These are phyloP conservation scores for Columba guinea DNA, from an alignment of 2,797 vertebrate species.

Conservation along the genomic window DNA sequence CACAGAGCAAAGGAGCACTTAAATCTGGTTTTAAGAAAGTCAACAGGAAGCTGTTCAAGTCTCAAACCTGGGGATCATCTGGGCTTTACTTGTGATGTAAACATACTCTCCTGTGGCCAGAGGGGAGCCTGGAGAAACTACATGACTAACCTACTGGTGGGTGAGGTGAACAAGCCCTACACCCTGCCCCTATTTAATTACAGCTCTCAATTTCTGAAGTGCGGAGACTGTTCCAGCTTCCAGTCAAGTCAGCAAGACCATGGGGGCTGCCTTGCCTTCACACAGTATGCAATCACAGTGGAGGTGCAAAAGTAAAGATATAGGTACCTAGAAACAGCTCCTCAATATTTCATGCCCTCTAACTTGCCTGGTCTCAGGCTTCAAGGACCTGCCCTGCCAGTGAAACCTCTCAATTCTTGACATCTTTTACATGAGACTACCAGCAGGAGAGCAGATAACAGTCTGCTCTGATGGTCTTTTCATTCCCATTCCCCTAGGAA, in stretches of 20 bases:
- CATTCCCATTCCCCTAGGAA: background rate
- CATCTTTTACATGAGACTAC: background rate
- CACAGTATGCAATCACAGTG: background rate
- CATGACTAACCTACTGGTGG: background rate
- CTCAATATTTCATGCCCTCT: rapidly evolving
- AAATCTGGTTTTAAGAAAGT: conserved; percentile 5
- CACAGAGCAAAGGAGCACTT: background rate
- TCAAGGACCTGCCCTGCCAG: background rate
- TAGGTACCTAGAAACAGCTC: background rate
- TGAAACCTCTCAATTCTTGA: background rate
- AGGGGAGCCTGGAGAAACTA: background rate
- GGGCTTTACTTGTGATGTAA: background rate
- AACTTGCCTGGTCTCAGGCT: background rate
- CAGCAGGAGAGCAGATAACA: background rate
- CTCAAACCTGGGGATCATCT: background rate
- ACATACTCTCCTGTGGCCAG: background rate
- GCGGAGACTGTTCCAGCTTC: background rate
- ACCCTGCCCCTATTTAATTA: background rate
- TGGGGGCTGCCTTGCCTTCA: background rate
- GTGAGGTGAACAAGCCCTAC: background rate
- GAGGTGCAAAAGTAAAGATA: background rate
- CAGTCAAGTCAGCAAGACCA: rapidly evolving
- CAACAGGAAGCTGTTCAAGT: background rate
- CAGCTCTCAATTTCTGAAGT: background rate
- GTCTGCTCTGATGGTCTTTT: background rate